Evolutionary conservation across 2,888 invertebrate genomes (phyloP), one percentile per base, ranked within the genome.

Genomic region (Hirtodrosophila confusa): DNA sequence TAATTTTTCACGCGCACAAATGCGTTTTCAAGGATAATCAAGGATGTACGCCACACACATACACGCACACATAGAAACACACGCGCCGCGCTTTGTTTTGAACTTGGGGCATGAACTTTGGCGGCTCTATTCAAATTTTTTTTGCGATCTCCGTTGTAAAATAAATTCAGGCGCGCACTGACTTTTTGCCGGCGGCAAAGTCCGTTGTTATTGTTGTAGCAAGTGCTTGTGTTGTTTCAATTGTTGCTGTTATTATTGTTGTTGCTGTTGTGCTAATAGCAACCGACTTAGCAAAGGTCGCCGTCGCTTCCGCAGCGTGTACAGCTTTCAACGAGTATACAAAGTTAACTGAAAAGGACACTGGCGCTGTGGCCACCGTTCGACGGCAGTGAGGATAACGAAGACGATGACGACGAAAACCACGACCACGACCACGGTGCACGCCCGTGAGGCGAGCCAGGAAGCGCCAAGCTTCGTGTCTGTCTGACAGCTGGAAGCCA

Each of bases 241-340:
- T 56, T 74, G 53, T 43, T 64, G 61, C 29, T 44, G 43, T 35
- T 57, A 49, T 40, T 61, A n/a, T 27, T 58, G 41, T 47, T 50
- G 49, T 36, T 47, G 17, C 29, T 58, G 40, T 23, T 51, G 27
- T 27, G 27, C 27, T 50, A 43, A 24, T 37, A 44, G 24, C 24
- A 23, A 41, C 35, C 36, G 53, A 45, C 44, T 45, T 23, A 17
- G 11, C 29, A 4, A 8, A 31, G 31, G 31, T 48, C 49, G 40
- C 63, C 48, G 68, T 64, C 29, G 66, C 71, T 80, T 69, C 78
- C 80, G 87, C 55, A 69, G 63, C 75, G 65, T 79, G 86, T 67
- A 74, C 87, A 89, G 88, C 87, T 88, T 79, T 78, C 90, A 78
- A 82, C 83, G 89, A 89, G 80, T 86, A 83, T 83, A 87, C 87